These are phyloP conservation scores for Sitobion miscanthi DNA, from an alignment of 1,140 invertebrate species.

Conservation along the genomic window DNA sequence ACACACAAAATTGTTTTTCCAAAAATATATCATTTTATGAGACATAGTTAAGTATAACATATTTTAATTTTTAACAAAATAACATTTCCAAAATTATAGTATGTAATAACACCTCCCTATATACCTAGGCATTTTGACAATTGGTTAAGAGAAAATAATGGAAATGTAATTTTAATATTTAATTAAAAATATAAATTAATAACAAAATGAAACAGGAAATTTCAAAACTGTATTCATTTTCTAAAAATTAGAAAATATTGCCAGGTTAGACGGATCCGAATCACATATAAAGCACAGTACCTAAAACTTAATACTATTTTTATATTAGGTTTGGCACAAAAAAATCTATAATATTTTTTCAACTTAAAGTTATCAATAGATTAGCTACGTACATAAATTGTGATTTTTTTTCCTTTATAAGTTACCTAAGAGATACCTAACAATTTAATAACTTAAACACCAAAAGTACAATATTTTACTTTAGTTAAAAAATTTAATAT, in stretches of 20 bases:
- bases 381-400: background rate
- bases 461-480: background rate
- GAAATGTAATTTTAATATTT: no score
- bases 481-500: background rate
- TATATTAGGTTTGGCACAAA: no score
- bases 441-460: background rate
- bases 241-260: background rate
- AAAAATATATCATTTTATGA: background rate
- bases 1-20: background rate
- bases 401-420: background rate
- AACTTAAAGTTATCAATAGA: background rate
- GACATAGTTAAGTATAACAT: no score
- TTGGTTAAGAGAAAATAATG: background rate
- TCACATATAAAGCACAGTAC: background rate
- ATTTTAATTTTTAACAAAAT: no score
- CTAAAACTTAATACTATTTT: background rate
- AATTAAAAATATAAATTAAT: background rate
- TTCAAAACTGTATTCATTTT: background rate
- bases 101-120: background rate
- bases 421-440: background rate
- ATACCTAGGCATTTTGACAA: background rate
- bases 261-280: background rate
- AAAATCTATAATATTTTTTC: no score
- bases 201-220: background rate
- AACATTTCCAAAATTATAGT: no score